Percentiles rank a stretch among this genome's conserved stretches.
Conservation (phyloP, 1,140 invertebrate species). For the Drosophila quadrilineata region DNA sequence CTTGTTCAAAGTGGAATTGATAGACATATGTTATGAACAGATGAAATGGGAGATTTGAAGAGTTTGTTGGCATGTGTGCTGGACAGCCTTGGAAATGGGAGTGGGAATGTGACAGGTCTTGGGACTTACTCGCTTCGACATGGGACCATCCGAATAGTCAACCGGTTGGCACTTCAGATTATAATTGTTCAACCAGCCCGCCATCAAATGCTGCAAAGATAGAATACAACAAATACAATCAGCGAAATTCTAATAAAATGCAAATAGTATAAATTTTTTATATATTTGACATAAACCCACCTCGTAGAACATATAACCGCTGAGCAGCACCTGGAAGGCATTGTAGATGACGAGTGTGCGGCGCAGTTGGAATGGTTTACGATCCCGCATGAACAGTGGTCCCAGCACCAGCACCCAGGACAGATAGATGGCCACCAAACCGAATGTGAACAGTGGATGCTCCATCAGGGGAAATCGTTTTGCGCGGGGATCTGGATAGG, state of each 20-base stretch:
- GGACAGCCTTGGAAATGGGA: constrained; percentile 2
- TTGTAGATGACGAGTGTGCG: constrained; percentile 93
- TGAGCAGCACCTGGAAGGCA: constrained; percentile 92
- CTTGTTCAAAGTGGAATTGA: constrained; percentile 40
- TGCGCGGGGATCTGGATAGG: constrained; percentile 89
- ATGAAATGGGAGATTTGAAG: neutral
- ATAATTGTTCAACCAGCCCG: constrained; percentile 93
- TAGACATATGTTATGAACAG: constrained; percentile 6
- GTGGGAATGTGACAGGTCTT: constrained; percentile 16
- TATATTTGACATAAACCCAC: constrained; percentile 84
- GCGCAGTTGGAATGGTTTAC: constrained; percentile 92
- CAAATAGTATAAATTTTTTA: neutral
- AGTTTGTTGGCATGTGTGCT: neutral
- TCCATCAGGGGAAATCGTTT: constrained; percentile 95
- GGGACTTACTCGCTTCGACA: constrained; percentile 89
- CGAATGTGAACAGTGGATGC: constrained; percentile 91
- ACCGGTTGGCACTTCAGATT: constrained; percentile 96
- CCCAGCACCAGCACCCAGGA: constrained; percentile 91
- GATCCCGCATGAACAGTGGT: constrained; percentile 92
- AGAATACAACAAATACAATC: too few relatives aligned
- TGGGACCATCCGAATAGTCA: constrained; percentile 92
- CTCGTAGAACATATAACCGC: constrained; percentile 93
- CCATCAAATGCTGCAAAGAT: constrained; percentile 88
- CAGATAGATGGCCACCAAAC: constrained; percentile 91
- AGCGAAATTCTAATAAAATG: too few relatives aligned